Conservation (phyloP, 2,797 vertebrate genomes). For the Pseudomugil gertrudae region DNA sequence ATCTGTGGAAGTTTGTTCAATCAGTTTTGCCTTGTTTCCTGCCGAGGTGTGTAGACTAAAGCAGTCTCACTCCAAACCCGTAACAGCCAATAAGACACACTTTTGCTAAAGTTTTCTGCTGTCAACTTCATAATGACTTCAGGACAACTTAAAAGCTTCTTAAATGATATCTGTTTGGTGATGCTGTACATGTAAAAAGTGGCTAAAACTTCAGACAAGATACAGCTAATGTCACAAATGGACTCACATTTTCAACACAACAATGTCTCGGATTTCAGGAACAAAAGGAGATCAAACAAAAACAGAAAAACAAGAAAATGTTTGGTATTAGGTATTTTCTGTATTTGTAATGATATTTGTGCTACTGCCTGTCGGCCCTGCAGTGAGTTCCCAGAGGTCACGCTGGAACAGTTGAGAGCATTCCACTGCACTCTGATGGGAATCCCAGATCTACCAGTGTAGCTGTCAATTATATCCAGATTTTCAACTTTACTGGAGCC, state of each 20-base stretch:
- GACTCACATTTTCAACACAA: background rate
- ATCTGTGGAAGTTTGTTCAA: too few species aligned
- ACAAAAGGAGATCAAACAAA: too few species aligned
- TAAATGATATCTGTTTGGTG: conserved; percentile 4
- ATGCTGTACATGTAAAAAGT: too few species aligned
- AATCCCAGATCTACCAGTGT: conserved; percentile 75
- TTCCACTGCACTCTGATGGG: conserved; percentile 68
- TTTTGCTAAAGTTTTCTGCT: background rate
- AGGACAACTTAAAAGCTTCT: conserved; percentile 4
- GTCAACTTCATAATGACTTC: background rate
- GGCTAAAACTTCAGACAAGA: too few species aligned
- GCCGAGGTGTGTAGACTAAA: too few species aligned
- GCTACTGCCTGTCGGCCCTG: conserved; percentile 48
- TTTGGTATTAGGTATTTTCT: conserved; percentile 30
- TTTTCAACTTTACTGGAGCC: conserved; percentile 78
- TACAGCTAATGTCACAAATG: background rate
- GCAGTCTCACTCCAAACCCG: too few species aligned
- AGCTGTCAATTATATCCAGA: conserved; percentile 82
- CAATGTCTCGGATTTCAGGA: too few species aligned
- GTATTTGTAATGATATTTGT: conserved; percentile 57
- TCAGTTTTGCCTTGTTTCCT: too few species aligned
- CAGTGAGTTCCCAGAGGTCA: conserved; percentile 65
- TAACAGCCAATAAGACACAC: conserved; percentile 1
- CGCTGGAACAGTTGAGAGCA: conserved; percentile 56
- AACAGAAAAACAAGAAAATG: too few species aligned